A percentile compares a stretch with the other conserved stretches of the same genome.
phyloP scores from a whole-genome alignment of 2,797 vertebrate species.

The Miichthys miiuy region DNA sequence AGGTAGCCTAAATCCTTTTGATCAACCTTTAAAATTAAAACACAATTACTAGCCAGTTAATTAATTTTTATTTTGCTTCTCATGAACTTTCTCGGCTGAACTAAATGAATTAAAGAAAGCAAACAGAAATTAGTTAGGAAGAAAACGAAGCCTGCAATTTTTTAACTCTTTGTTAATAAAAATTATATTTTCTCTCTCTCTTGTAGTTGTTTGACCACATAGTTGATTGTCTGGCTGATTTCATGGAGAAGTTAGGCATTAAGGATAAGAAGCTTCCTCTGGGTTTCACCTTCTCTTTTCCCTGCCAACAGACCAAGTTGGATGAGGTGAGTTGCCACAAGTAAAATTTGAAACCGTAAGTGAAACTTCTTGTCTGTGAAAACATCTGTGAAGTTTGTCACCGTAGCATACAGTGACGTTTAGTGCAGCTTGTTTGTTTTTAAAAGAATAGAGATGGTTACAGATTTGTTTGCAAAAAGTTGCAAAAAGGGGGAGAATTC shows the following conservation, averaged over 20 bases:
- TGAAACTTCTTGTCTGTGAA: not conserved
- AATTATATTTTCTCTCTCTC: slow-evolving; percentile 30
- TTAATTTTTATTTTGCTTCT: too few species aligned
- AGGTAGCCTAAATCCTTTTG: not conserved
- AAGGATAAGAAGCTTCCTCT: slow-evolving; percentile 95
- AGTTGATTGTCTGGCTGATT: slow-evolving; percentile 91
- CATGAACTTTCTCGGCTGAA: too few species aligned
- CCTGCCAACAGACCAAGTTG: slow-evolving; percentile 93
- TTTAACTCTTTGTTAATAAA: slow-evolving; percentile 11
- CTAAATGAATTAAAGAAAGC: too few species aligned
- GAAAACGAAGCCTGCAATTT: not conserved
- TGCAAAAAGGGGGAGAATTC: too few species aligned
- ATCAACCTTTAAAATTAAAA: not conserved
- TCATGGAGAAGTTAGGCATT: slow-evolving; percentile 93
- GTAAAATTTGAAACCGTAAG: not conserved
- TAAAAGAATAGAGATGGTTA: not conserved
- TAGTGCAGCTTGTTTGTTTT: not conserved
- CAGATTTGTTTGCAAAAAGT: too few species aligned
- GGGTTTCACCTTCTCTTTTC: slow-evolving; percentile 98
- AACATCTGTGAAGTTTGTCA: not conserved
- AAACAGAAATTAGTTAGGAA: too few species aligned
- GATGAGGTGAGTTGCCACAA: slow-evolving; percentile 89
- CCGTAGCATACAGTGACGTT: not conserved
- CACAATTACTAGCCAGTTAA: not conserved
- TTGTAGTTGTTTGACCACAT: slow-evolving; percentile 96